Evolutionary conservation across 2,888 invertebrate genomes (phyloP), one percentile per base, ranked within the genome.

Genomic region (Zygogramma bicolorata): DNA sequence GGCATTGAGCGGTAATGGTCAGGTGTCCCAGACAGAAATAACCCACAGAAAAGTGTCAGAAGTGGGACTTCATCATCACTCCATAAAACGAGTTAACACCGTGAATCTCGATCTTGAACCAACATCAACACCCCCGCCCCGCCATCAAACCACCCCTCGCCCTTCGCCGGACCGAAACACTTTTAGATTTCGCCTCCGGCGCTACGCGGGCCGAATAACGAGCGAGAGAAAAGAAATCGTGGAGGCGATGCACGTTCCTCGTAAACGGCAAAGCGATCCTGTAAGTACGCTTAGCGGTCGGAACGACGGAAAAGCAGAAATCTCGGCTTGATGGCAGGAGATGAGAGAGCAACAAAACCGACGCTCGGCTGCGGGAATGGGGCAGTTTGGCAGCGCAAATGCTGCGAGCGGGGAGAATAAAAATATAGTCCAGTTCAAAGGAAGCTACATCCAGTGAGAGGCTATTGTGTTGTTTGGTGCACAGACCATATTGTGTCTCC

Each of bases 271-370:
- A 29, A 67, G 46, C 58, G 59, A 57, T 62, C 57, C 57, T 61
- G 62, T 31, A 67, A 74, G 46, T 70, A 31, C 65, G 42, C 68
- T 59, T 46, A 61, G 69, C 58, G 65, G 70, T 42, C 29, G 63
- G 74, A 68, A 74, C 58, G 70, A n/a, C 38, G 63, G 74, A 68
- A 74, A 71, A 69, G 74, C 68, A 71, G 68, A 71, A 69, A 74
- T 69, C 72, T 73, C 67, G 31, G 62, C 62, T 61, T 49, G 38
- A 62, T 25, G 22, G 62, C 38, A 15, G 34, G 60, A 60, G 38
- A 60, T 18, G 31, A 34, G 31, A 46, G 20, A 38, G 34, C 18
- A 60, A 60, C 38, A 34, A 38, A 60, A 60, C 13, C 38, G 10
- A 25, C 25, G 25, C 42, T 22, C 8, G n/a, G 31, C 34, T 20